Conservation (phyloP, 1,140 invertebrate species). For the Choristoneura fumiferana region DNA sequence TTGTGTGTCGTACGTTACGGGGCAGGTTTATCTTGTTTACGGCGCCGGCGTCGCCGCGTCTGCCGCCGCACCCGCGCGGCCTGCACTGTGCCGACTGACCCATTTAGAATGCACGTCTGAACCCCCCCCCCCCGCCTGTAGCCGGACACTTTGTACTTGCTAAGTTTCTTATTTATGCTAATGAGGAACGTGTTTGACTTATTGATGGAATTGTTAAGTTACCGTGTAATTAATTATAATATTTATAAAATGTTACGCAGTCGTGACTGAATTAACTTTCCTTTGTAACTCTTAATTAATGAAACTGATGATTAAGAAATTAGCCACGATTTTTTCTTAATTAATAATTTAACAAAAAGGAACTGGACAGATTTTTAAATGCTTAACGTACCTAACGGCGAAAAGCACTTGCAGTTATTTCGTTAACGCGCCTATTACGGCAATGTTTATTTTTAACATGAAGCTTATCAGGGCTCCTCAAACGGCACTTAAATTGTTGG, state of each 20-base stretch:
- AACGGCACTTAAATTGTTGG: conserved; percentile 74
- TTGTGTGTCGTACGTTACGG: conserved; percentile 30
- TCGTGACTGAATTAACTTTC: no score
- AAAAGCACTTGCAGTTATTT: conserved; percentile 51
- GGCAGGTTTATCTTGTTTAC: conserved; percentile 54
- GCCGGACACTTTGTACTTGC: conserved; percentile 13
- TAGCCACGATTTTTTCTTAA: no score
- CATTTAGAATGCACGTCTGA: conserved; percentile 15
- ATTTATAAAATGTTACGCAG: no score
- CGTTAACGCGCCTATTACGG: conserved; percentile 62
- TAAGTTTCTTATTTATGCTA: conserved; percentile 12
- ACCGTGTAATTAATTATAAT: background rate
- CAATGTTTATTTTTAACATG: conserved; percentile 70
- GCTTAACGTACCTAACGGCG: conserved; percentile 34
- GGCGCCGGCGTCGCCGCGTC: conserved; percentile 34
- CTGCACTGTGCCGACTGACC: background rate
- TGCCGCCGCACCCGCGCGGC: conserved; percentile 21
- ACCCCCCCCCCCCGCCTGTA: background rate
- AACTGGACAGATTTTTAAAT: no score
- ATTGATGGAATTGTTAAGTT: background rate
- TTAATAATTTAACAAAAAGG: no score
- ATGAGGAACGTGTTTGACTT: background rate
- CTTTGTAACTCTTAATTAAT: background rate
- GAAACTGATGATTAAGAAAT: no score
- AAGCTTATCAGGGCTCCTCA: conserved; percentile 73